phyloP scores from a whole-genome alignment of 2,797 vertebrate genomes.

The Myotis daubentonii region DNA sequence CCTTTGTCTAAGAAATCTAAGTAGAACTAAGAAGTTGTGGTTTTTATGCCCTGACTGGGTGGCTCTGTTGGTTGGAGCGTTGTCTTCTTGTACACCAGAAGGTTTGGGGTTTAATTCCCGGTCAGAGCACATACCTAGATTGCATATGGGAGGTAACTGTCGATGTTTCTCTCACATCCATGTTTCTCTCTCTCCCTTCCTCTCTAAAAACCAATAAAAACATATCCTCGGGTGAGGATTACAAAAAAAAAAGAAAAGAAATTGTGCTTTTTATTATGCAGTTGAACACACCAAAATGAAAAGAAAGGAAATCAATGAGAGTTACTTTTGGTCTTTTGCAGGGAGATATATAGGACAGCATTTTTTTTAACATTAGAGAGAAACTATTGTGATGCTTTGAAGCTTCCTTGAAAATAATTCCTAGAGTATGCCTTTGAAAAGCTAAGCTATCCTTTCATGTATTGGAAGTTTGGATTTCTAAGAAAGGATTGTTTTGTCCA shows the following conservation, averaged over 20 bases:
- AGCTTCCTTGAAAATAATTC: neutral
- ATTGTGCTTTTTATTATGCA: neutral
- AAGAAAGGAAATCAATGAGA: constrained; percentile 7
- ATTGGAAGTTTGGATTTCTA: neutral
- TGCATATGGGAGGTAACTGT: neutral
- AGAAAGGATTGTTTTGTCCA: neutral
- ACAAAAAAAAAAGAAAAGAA: neutral
- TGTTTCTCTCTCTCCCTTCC: neutral
- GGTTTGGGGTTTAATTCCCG: neutral
- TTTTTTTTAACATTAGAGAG: constrained; percentile 26
- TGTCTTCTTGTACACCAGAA: neutral
- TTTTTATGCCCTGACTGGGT: neutral
- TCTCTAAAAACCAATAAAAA: neutral
- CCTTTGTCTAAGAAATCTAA: neutral
- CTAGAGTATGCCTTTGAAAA: constrained; percentile 24
- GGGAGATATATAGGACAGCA: neutral
- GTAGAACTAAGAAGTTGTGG: neutral
- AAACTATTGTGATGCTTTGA: constrained; percentile 22
- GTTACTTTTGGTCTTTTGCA: constrained; percentile 10
- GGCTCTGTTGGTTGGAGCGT: neutral
- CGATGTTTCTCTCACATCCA: neutral
- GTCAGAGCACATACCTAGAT: neutral
- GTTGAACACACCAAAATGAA: neutral
- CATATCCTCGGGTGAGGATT: neutral
- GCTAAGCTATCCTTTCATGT: neutral